Conservation (phyloP, 1,140 invertebrate genomes). For the Caligus rogercresseyi region DNA sequence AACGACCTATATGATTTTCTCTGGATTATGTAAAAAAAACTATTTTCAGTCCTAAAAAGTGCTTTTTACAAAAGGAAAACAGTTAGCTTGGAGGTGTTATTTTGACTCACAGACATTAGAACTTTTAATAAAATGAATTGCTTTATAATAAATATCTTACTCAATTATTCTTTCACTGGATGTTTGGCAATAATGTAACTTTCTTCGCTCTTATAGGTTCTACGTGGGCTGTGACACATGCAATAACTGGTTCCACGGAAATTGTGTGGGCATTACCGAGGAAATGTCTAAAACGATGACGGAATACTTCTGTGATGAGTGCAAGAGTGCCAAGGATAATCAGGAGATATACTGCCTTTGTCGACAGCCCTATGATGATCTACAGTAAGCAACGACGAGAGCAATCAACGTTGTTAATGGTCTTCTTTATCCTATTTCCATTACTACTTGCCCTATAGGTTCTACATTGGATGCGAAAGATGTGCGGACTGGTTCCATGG, state of each 20-base stretch:
- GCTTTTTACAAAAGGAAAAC: too few relatives aligned
- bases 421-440: slow-evolving; percentile 11
- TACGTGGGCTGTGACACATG: slow-evolving; percentile 94
- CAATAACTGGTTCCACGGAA: slow-evolving; percentile 94
- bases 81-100: too few relatives aligned
- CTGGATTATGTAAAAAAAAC: too few relatives aligned
- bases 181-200: not conserved
- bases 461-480: slow-evolving; percentile 92
- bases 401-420: slow-evolving; percentile 24
- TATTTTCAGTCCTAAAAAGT: too few relatives aligned
- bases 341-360: slow-evolving; percentile 90
- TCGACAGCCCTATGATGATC: slow-evolving; percentile 82
- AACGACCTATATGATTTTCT: too few relatives aligned
- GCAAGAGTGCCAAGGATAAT: slow-evolving; percentile 45
- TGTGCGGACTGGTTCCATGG: slow-evolving; percentile 99
- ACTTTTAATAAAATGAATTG: slow-evolving; percentile 1
- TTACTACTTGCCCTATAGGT: slow-evolving; percentile 35
- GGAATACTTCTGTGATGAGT: slow-evolving; percentile 66
- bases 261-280: slow-evolving; percentile 85
- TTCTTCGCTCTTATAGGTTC: slow-evolving; percentile 46
- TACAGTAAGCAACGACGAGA: too few relatives aligned
- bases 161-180: not conserved
- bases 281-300: slow-evolving; percentile 75
- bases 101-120: too few relatives aligned
- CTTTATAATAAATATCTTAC: too few relatives aligned